Evolutionary conservation across 2,113 vertebrate genomes (phyloP).

Genomic region (Cyprinodon brontotheroides): DNA sequence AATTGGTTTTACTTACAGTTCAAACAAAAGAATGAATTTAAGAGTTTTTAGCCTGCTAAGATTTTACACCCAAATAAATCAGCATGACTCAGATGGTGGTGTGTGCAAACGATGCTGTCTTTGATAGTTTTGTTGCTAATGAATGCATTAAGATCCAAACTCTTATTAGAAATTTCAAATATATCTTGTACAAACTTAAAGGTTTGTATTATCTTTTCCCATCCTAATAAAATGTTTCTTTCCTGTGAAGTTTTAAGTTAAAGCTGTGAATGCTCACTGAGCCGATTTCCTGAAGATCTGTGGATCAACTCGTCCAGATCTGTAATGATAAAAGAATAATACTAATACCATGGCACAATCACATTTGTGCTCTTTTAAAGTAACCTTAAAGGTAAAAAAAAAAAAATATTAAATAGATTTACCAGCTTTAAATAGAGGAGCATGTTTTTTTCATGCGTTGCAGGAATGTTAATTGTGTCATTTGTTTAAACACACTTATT

Average conservation of each 20-base stretch:
- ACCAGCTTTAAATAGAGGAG: conserved; percentile 44
- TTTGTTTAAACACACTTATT: too few species aligned
- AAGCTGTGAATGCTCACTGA: conserved; percentile 76
- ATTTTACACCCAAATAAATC: neutral
- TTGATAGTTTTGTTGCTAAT: too few species aligned
- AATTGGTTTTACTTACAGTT: neutral
- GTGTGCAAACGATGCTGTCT: too few species aligned
- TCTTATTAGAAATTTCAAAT: neutral
- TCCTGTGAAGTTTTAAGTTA: conserved; percentile 59
- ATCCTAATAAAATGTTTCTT: conserved; percentile 47
- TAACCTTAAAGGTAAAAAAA: neutral
- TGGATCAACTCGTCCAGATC: conserved; percentile 25
- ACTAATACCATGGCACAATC: conserved; percentile 44
- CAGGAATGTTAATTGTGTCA: conserved; percentile 22
- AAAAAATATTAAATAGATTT: neutral
- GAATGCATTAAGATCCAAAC: too few species aligned
- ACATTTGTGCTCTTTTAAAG: conserved; percentile 37
- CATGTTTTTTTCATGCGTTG: conserved; percentile 27
- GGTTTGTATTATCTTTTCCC: conserved; percentile 7
- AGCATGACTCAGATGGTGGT: neutral
- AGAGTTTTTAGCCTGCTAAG: neutral
- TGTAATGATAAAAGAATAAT: conserved; percentile 1
- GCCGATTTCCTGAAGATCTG: conserved; percentile 63
- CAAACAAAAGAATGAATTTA: too few species aligned
- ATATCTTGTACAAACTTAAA: neutral